A percentile compares a stretch with the other conserved stretches of the same genome.
Evolutionary conservation across 2,888 invertebrate species (phyloP).

Genomic region (Drosophila vallismaia): DNA sequence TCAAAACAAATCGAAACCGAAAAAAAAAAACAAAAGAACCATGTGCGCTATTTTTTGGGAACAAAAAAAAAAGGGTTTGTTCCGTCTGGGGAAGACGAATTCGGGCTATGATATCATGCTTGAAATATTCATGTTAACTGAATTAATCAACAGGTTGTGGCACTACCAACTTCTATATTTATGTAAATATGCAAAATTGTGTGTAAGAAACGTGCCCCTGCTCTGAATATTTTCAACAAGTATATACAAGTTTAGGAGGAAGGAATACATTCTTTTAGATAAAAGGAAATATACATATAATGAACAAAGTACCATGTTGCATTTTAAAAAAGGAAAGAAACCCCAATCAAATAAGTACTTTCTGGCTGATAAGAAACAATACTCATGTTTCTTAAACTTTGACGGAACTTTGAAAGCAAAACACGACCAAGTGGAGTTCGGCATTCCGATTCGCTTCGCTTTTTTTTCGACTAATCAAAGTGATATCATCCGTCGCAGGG

Average conservation of each 20-base stretch:
- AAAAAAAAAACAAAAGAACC: conserved; percentile 33
- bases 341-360: neutral
- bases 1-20: conserved; percentile 27
- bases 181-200: neutral
- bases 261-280: neutral
- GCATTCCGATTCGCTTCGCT: neutral
- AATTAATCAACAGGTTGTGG: conserved; percentile 29
- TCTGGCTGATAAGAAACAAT: neutral
- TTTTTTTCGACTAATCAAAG: neutral
- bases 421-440: neutral
- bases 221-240: neutral
- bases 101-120: conserved; percentile 23
- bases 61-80: conserved; percentile 25
- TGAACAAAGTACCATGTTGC: too few relatives aligned
- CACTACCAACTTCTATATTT: neutral
- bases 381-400: neutral
- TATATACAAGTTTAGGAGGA: neutral
- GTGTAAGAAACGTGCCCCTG: neutral
- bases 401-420: neutral
- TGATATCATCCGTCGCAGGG: conserved; percentile 3
- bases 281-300: neutral
- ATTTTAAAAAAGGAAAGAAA: too few relatives aligned
- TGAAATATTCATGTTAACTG: conserved; percentile 6
- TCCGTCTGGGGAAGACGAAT: conserved; percentile 37
- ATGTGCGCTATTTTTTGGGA: conserved; percentile 31